These are phyloP conservation scores for Epinotia demarniana DNA, from an alignment of 2,888 invertebrate species.

Conservation along the genomic window DNA sequence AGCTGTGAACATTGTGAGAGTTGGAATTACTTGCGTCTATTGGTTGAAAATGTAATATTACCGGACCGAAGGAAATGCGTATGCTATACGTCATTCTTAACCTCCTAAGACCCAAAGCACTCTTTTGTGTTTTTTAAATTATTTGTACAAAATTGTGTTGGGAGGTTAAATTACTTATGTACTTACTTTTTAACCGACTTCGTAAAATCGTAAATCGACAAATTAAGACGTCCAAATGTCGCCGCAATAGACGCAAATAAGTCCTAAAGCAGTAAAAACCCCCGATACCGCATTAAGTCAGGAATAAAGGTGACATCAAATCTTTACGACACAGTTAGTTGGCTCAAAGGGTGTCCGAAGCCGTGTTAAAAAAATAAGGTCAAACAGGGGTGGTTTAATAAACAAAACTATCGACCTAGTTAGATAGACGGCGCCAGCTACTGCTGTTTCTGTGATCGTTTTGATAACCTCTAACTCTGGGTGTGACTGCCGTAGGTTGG, in stretches of 20 bases:
- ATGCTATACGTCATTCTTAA: not conserved
- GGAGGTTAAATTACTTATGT: no score
- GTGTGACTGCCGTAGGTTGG: not conserved
- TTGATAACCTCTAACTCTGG: conserved; percentile 37
- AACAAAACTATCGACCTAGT: conserved; percentile 63
- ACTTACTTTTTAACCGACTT: not conserved
- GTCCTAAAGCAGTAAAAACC: not conserved
- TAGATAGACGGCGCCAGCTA: conserved; percentile 62
- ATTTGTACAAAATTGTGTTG: no score
- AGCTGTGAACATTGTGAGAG: not conserved
- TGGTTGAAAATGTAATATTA: not conserved
- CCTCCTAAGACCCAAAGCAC: not conserved
- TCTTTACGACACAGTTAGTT: conserved; percentile 42
- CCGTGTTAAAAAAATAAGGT: conserved; percentile 55
- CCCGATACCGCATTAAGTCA: conserved; percentile 8
- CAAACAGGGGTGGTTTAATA: conserved; percentile 59
- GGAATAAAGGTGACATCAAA: conserved; percentile 40
- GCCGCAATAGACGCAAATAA: not conserved
- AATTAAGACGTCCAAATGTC: not conserved
- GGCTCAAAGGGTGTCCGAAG: conserved; percentile 48
- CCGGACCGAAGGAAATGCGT: not conserved
- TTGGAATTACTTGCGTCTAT: not conserved
- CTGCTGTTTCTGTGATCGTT: conserved; percentile 50
- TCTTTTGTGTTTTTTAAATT: no score
- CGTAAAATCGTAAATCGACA: no score